Evolutionary conservation across 2,888 invertebrate genomes (phyloP).

Genomic region (Auanema sp.): DNA sequence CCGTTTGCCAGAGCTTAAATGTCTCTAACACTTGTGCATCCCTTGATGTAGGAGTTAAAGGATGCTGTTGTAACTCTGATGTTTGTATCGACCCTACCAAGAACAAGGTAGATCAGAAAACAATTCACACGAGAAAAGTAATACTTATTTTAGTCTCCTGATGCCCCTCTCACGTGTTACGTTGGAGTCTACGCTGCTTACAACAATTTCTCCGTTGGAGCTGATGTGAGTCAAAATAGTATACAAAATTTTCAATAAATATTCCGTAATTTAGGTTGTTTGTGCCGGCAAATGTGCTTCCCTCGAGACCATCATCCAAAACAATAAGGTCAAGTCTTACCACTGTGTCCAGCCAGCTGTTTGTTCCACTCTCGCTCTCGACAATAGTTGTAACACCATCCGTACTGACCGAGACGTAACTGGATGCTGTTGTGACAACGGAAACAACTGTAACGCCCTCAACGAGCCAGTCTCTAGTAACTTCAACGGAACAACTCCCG

Average conservation of each 20-base stretch:
- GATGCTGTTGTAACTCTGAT: slow-evolving; percentile 42
- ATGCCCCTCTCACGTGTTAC: slow-evolving; percentile 29
- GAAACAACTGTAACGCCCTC: slow-evolving; percentile 33
- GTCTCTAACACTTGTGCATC: slow-evolving; percentile 24
- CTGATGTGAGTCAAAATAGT: slow-evolving; percentile 9
- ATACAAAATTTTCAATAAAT: too few species aligned
- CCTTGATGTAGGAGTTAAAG: slow-evolving; percentile 34
- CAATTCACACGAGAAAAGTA: too few species aligned
- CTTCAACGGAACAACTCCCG: background rate
- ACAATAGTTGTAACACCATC: slow-evolving; percentile 20
- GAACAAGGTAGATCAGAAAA: slow-evolving; percentile 22
- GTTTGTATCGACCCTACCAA: slow-evolving; percentile 40
- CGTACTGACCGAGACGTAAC: slow-evolving; percentile 24
- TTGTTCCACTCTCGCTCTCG: slow-evolving; percentile 28
- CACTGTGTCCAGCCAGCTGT: slow-evolving; percentile 34
- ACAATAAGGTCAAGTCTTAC: slow-evolving; percentile 30
- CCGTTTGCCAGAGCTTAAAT: slow-evolving; percentile 33
- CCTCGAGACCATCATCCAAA: slow-evolving; percentile 19
- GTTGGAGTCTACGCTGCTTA: slow-evolving; percentile 35
- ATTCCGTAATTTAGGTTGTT: slow-evolving; percentile 7
- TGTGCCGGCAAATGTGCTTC: slow-evolving; percentile 39
- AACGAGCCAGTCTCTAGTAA: slow-evolving; percentile 11
- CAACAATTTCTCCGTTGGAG: slow-evolving; percentile 33
- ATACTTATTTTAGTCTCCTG: slow-evolving; percentile 22
- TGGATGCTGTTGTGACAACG: slow-evolving; percentile 42